These are phyloP conservation scores for Philonicus albiceps DNA, from an alignment of 2,888 invertebrate species.

Conservation along the genomic window DNA sequence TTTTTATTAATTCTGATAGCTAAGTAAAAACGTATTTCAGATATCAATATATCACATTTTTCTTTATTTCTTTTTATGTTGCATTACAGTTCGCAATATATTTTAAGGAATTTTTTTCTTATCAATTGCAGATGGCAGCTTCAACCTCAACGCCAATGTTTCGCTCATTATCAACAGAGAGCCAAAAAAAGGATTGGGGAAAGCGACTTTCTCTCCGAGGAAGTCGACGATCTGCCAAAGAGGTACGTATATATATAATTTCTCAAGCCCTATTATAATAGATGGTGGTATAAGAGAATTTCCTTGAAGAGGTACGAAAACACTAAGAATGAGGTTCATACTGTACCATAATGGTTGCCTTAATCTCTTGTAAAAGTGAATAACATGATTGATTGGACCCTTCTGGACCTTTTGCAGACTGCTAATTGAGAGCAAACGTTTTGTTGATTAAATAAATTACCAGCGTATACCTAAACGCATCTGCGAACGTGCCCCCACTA, in stretches of 20 bases:
- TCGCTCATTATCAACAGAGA: constrained; percentile 73
- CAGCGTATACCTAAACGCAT: not conserved
- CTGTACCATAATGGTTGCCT: not conserved
- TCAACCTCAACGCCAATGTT: constrained; percentile 66
- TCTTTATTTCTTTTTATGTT: not conserved
- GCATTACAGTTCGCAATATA: not conserved
- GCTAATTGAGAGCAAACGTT: constrained; percentile 19
- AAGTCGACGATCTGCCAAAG: constrained; percentile 69
- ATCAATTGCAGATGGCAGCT: constrained; percentile 27
- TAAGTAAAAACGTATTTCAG: too few relatives aligned
- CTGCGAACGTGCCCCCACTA: not conserved
- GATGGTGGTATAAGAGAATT: too few relatives aligned
- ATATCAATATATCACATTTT: too few relatives aligned
- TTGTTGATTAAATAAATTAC: constrained; percentile 2
- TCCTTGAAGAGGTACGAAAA: constrained; percentile 37
- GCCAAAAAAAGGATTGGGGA: constrained; percentile 75
- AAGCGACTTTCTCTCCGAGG: constrained; percentile 77
- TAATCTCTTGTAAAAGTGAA: not conserved
- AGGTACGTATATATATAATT: too few relatives aligned
- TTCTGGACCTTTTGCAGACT: constrained; percentile 13
- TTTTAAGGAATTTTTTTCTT: not conserved
- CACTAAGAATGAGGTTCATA: not conserved
- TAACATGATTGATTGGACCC: constrained; percentile 6
- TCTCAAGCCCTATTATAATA: too few relatives aligned
- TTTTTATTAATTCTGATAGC: too few relatives aligned